phyloP scores from a whole-genome alignment of 2,888 invertebrate species.

The Liodrosophila aerea region DNA sequence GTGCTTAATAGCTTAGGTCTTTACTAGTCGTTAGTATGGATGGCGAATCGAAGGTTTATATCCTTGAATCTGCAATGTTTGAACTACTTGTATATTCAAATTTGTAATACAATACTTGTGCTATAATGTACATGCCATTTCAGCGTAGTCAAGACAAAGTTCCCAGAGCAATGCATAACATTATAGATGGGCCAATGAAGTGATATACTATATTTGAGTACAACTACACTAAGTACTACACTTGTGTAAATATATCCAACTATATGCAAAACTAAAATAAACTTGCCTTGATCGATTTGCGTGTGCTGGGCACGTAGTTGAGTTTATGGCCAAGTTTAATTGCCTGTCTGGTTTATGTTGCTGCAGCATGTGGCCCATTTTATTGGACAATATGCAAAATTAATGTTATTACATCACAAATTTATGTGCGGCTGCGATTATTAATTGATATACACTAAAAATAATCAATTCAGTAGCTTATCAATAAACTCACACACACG shows the following conservation, averaged over 20 bases:
- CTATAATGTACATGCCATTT: too few species aligned
- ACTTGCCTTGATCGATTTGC: constrained; percentile 40
- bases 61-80: too few species aligned
- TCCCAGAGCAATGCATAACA: constrained; percentile 39
- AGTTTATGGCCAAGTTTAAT: constrained; percentile 46
- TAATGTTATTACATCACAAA: constrained; percentile 50
- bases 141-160: constrained; percentile 14
- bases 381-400: constrained; percentile 56
- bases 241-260: not conserved
- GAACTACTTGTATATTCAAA: too few species aligned
- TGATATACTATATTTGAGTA: too few species aligned
- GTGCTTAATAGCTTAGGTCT: not conserved
- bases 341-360: constrained; percentile 18
- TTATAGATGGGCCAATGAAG: constrained; percentile 20
- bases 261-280: not conserved
- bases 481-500: not conserved
- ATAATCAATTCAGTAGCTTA: constrained; percentile 19
- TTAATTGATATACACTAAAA: constrained; percentile 42
- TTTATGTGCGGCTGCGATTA: constrained; percentile 39
- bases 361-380: constrained; percentile 38
- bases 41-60: too few species aligned
- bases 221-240: too few species aligned
- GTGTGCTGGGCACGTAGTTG: constrained; percentile 57
- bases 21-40: not conserved
- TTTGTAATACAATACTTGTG: too few species aligned